Conservation (phyloP, 2,888 invertebrate species). For the Periphyllus acericola region DNA sequence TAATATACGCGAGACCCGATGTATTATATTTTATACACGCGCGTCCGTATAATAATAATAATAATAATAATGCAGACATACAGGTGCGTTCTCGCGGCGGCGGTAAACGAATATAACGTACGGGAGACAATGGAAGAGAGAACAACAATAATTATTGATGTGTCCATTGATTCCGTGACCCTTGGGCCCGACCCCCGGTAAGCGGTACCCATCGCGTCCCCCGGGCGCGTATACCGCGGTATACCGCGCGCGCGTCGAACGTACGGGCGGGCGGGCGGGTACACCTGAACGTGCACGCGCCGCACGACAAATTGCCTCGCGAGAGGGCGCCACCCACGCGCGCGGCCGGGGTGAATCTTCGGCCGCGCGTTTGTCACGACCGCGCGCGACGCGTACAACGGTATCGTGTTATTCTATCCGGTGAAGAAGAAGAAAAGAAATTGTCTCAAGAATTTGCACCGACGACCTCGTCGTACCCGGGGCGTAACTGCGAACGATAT, state of each 20-base stretch:
- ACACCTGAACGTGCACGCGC: too few species aligned
- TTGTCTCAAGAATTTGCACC: conserved; percentile 33
- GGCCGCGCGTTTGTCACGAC: conserved; percentile 9
- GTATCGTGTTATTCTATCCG: background rate
- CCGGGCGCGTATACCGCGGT: too few species aligned
- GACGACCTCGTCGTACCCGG: background rate
- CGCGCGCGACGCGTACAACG: background rate
- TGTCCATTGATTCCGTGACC: conserved; percentile 41
- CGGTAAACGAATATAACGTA: background rate
- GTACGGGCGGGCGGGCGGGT: too few species aligned
- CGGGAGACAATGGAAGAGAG: conserved; percentile 32
- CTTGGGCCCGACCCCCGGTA: conserved; percentile 11
- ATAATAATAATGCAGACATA: background rate
- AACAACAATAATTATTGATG: conserved; percentile 48
- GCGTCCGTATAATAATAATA: background rate
- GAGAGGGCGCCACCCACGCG: conserved; percentile 42
- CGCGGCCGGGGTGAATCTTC: background rate
- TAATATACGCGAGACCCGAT: background rate
- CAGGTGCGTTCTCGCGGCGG: background rate
- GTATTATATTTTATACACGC: background rate
- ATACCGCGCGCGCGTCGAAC: too few species aligned
- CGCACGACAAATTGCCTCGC: conserved; percentile 22
- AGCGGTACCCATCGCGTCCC: background rate
- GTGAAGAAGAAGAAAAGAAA: too few species aligned
- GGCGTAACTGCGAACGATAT: background rate